A percentile compares a stretch with the other conserved stretches of the same genome.
These are phyloP conservation scores for Oxycera nigricornis DNA, from an alignment of 2,888 invertebrate species.

Conservation along the genomic window DNA sequence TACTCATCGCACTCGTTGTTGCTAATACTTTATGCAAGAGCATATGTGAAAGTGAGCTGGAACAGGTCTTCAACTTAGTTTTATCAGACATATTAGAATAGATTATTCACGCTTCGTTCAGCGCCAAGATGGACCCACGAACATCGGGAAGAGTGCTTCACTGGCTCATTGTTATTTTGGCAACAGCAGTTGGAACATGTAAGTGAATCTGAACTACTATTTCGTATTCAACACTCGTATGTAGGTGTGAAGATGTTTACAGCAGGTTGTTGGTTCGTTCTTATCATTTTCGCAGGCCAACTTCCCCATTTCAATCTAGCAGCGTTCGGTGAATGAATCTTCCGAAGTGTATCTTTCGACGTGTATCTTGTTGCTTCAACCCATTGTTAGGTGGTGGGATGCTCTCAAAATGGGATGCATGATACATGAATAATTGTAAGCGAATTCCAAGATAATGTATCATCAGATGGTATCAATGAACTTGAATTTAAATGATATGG, in stretches of 20 bases:
- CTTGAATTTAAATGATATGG: no score
- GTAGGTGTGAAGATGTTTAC: background rate
- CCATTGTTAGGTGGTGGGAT: background rate
- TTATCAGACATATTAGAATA: background rate
- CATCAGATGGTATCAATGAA: background rate
- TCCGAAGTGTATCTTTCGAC: background rate
- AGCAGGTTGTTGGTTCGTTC: background rate
- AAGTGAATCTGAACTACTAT: background rate
- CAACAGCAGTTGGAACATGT: background rate
- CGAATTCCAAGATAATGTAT: background rate
- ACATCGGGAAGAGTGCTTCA: background rate
- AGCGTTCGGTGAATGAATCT: no score
- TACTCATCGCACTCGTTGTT: background rate
- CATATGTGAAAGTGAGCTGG: conserved; percentile 23
- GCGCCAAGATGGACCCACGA: background rate
- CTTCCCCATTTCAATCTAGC: background rate
- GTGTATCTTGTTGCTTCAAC: background rate
- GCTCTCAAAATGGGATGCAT: background rate
- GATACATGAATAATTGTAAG: background rate
- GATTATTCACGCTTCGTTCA: background rate
- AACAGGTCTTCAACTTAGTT: background rate
- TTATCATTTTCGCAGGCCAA: background rate
- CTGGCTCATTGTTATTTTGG: background rate
- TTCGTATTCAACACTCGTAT: background rate
- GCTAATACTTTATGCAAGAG: background rate